Evolutionary conservation across 1,140 invertebrate species (phyloP), one percentile per base, ranked within the genome.

Genomic region (Ceratina australensis): DNA sequence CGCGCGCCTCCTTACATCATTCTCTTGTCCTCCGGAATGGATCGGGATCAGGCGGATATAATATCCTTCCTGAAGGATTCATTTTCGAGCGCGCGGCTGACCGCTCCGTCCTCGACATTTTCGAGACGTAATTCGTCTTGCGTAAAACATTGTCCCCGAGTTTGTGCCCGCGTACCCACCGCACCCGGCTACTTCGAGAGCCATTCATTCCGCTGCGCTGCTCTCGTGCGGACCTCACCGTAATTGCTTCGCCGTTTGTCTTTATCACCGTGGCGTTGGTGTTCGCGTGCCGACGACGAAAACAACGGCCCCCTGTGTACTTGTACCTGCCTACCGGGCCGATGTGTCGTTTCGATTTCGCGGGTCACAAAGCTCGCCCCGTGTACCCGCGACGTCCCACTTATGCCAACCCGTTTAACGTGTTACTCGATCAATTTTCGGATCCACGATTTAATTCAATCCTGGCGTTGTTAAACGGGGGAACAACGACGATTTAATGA

Each of bases 21-120:
- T 87, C 84, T 76, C 86, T 89, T 89, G 86, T 89, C 88, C 85
- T 85, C 57, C 77, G 83, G 84, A 91, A 91, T 90, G 87, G 89
- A 90, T 90, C 87, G 85, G 86, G 89, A 90, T 91, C 88, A 90
- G 82, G 81, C 85, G 84, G 86, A 86, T 89, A 88, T 89, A 88
- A 89, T 90, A 90, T 88, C 86, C 89, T 54, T 87, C 78, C 85
- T 86, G 63, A 79, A 82, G 79, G 85, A 86, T 88, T 88, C 84
- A 81, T 80, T 84, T 81, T 81, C 86, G 78, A 84, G 68, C 79
- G 5, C 33, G 69, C 74, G 56, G 72, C 73, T 81, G 73, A 84
- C 80, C 81, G 63, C 73, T 68, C n/a, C 42, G 28, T 28, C 64
- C 61, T 28, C 33, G n/a, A 56, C 66, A 59, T 74, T 71, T 77